Evolutionary conservation across 2,797 vertebrate species (phyloP), one percentile per base, ranked within the genome.

Genomic region (Galaxias olidus): DNA sequence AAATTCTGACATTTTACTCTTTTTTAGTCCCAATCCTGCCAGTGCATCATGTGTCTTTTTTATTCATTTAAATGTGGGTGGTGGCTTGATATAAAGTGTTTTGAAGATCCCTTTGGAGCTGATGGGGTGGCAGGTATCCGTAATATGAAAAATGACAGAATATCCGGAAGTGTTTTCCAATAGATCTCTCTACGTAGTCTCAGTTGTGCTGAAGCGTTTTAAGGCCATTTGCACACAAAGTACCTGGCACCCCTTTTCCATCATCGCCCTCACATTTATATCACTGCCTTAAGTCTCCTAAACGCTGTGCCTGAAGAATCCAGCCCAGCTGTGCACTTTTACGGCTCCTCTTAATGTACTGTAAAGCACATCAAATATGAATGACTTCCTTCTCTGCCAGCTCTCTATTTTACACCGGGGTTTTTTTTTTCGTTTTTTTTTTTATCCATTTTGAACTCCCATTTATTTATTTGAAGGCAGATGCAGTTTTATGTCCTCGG

Each of bases 401-500:
- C 80, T 57, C 77, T 54, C 58, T 80, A 82, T 83, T 86, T 89
- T 85, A 87, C 83, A 85, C 30, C 30, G 30, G n/a, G n/a, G n/a
- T 86, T 73, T 77, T 86, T 30, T 53, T 63, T 48, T 30, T 30
- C 6, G 5, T n/a, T 42, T 49, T 65, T 50, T 84, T 84, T 88
- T 86, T 81, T 85, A 74, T 79, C 71, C 82, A 72, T 85, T 90
- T 89, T 83, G 77, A 84, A 85, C 78, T 79, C 66, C 72, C 72
- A 87, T 90, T 89, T 89, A 91, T 89, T 90, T 90, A 90, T 92
- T 86, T 86, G 80, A 87, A 86, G 84, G 85, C 90, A 92, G 92
- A 91, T 92, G 90, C 76, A 82, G 87, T 90, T 93, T 92, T 90
- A 92, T 90, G 84, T 87, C 78, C 84, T 81, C 74, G 64, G 80